phyloP scores from a whole-genome alignment of 2,888 invertebrate genomes.

The Heliconius aoede region DNA sequence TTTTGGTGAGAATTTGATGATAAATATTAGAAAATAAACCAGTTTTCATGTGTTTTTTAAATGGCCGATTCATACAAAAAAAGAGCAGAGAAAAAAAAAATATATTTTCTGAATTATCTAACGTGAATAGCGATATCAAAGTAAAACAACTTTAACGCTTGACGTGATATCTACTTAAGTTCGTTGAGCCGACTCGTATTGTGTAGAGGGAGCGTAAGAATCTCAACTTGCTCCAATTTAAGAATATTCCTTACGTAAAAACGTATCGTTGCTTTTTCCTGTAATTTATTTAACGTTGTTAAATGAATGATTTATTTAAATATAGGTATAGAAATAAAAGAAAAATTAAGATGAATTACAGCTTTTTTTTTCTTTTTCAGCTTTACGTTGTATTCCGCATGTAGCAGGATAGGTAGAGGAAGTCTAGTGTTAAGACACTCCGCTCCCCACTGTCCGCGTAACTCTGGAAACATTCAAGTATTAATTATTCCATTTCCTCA shows the following conservation, averaged over 20 bases:
- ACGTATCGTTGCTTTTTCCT: not conserved
- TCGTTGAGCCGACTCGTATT: conserved; percentile 31
- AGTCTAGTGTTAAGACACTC: no score
- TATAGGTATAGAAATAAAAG: not conserved
- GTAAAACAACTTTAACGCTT: conserved; percentile 32
- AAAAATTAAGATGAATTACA: not conserved
- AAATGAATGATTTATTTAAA: not conserved
- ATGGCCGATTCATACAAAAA: not conserved
- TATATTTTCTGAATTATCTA: conserved; percentile 4
- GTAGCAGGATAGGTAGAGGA: no score
- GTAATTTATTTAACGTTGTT: not conserved
- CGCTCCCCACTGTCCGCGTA: no score
- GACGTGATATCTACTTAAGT: conserved; percentile 31
- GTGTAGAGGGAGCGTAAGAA: conserved; percentile 28
- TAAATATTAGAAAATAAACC: not conserved
- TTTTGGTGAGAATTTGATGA: not conserved
- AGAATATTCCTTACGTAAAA: conserved; percentile 13
- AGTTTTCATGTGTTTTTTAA: not conserved
- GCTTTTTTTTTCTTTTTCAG: no score
- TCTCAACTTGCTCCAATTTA: conserved; percentile 32
- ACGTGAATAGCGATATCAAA: conserved; percentile 26
- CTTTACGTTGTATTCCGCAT: no score
- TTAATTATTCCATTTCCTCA: no score
- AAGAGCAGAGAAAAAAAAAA: not conserved
- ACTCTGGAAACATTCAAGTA: no score